Percentiles rank a stretch among this genome's conserved stretches.
Evolutionary conservation across 2,888 invertebrate species (phyloP).

Genomic region (Apamea anceps): DNA sequence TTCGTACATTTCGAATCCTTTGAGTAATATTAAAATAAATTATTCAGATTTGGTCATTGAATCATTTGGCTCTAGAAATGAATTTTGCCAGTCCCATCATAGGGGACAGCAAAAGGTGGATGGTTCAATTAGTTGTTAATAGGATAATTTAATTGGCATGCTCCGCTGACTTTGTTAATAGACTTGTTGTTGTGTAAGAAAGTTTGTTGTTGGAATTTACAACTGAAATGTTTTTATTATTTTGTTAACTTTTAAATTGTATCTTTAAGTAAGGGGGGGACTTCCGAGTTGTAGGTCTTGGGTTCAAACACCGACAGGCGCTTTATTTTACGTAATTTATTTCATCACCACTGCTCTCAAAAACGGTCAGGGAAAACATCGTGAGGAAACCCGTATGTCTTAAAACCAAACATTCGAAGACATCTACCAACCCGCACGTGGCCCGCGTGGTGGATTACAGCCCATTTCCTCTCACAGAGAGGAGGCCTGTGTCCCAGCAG

Average conservation of each 20-base stretch:
- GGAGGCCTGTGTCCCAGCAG: no score
- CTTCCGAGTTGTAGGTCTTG: no score
- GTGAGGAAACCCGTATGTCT: no score
- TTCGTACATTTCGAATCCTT: conserved; percentile 52
- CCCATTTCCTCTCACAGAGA: no score
- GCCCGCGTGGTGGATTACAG: no score
- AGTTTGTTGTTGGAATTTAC: background rate
- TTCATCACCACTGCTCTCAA: no score
- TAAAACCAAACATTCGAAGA: no score
- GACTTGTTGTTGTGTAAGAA: background rate
- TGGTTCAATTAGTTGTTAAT: conserved; percentile 39
- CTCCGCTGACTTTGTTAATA: conserved; percentile 11
- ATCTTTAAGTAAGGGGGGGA: background rate
- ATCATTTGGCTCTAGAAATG: conserved; percentile 50
- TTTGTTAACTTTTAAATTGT: background rate
- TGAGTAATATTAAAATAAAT: conserved; percentile 54
- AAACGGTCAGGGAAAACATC: no score
- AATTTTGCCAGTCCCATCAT: conserved; percentile 33
- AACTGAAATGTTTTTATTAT: conserved; percentile 3
- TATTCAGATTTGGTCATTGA: conserved; percentile 55
- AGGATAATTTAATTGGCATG: conserved; percentile 22
- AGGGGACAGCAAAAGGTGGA: conserved; percentile 30
- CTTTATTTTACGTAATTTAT: no score
- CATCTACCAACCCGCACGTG: no score
- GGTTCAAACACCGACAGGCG: no score